These are phyloP conservation scores for Cyanistes caeruleus DNA, from an alignment of 2,113 vertebrate species.

Conservation along the genomic window DNA sequence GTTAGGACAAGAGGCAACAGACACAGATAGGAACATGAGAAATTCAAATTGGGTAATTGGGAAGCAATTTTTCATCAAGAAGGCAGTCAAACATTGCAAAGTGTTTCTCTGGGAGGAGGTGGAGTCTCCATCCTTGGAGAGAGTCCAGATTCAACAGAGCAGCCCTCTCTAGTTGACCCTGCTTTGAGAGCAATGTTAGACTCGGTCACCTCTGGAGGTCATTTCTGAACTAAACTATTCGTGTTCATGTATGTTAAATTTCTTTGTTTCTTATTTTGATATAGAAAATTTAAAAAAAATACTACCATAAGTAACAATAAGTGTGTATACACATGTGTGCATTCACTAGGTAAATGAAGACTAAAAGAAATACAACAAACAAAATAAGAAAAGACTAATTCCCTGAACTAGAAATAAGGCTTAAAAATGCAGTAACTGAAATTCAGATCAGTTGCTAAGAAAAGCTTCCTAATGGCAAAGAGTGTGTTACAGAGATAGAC, in stretches of 20 bases:
- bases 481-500: background rate
- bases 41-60: background rate
- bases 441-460: background rate
- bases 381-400: background rate
- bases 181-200: background rate
- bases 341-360: background rate
- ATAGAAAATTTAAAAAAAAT: background rate
- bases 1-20: background rate
- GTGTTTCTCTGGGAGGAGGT: background rate
- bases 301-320: background rate
- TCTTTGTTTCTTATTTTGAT: background rate
- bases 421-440: background rate
- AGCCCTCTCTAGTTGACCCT: background rate
- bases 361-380: background rate
- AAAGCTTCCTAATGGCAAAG: background rate
- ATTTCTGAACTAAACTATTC: background rate
- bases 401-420: background rate
- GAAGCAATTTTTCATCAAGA: background rate
- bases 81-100: background rate
- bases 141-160: background rate
- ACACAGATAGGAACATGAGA: background rate
- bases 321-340: accelerated
- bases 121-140: background rate
- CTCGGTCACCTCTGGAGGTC: background rate
- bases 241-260: background rate